Base-by-base conservation (phyloP, 2,113 vertebrate species). In the Melanocharis versteri region DNA sequence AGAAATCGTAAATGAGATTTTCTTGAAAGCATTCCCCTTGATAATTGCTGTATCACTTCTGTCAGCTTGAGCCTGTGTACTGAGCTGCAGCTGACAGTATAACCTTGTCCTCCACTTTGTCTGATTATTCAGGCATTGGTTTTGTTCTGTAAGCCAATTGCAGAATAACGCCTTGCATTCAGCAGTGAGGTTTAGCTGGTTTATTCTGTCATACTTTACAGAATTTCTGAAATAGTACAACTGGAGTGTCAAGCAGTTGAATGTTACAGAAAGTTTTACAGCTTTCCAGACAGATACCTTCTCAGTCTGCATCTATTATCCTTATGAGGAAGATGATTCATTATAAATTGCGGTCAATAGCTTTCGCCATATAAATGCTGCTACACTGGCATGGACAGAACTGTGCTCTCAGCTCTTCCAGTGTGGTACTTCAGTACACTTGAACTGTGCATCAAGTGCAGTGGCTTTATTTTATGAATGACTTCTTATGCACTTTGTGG, bases 401-500 rank as follows among this genome's bases (percentile, higher is more conserved):
- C 45, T 94, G 80, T 89, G 37, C 77, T 84, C 8, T 87, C 76
- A 77, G 70, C 50, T 87, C 70, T 83, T 90, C 91, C 89, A 81
- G 83, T 78, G 85, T 94, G 94, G 87, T 93, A 79, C 90, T 94
- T 93, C 33, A 71, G 37, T 94, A 48, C 90, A 93, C 87, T 73
- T 84, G 77, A 97, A 96, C 88, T 94, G 76, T 93, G 87, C 71
- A 10, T 97, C 96, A 87, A 96, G 96, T 98, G 96, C 97, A 98
- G 93, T 98, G 98, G 97, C 98, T 98, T 97, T 97, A 90, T 92
- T 94, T 97, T 98, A 96, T 97, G 89, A 98, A 97, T 96, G 92
- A 98, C 72, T 97, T 80, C 94, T 97, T 97, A 98, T 98, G 98
- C 98, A 99, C 99, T 99, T 98, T 98, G 98, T 98, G 98, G 98